Percentiles rank a stretch among this genome's conserved stretches.
Conservation (phyloP, 2,797 vertebrate genomes). For the Gymnodraco acuticeps region DNA sequence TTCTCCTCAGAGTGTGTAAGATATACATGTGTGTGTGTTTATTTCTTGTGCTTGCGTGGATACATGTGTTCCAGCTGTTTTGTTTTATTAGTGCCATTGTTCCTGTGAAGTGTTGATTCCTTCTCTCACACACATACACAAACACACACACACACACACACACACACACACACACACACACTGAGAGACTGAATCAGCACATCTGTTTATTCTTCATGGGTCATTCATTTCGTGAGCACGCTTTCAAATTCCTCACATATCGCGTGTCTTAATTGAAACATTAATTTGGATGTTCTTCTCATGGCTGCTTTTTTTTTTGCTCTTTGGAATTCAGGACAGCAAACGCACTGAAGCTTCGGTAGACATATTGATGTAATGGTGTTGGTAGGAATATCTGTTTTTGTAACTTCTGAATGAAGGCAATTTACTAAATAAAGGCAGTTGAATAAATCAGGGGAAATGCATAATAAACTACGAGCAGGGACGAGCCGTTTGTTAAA, state of each 20-base stretch:
- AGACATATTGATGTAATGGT: neutral
- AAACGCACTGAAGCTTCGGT: slow-evolving; percentile 6
- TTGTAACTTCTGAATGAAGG: slow-evolving; percentile 5
- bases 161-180: too few relatives aligned
- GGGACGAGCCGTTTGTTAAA: neutral
- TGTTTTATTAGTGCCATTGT: slow-evolving; percentile 44
- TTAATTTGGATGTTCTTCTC: slow-evolving; percentile 1
- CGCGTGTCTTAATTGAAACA: slow-evolving; percentile 6
- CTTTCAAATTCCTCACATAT: slow-evolving; percentile 17
- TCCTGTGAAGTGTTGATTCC: slow-evolving; percentile 38
- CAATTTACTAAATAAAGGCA: slow-evolving; percentile 11
- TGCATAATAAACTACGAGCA: neutral
- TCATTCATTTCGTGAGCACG: slow-evolving; percentile 26
- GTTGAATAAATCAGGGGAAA: slow-evolving; percentile 6
- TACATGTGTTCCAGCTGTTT: slow-evolving; percentile 22
- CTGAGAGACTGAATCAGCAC: slow-evolving; percentile 2
- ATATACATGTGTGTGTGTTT: too few relatives aligned
- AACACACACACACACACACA: neutral
- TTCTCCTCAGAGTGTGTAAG: neutral
- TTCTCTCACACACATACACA: slow-evolving; percentile 13
- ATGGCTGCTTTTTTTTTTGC: neutral
- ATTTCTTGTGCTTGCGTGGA: slow-evolving; percentile 7
- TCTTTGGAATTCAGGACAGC: slow-evolving; percentile 17
- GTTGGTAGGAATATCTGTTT: slow-evolving; percentile 6
- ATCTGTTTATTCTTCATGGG: slow-evolving; percentile 16